Conservation (phyloP, 2,113 vertebrate species). For the Oxyura jamaicensis region DNA sequence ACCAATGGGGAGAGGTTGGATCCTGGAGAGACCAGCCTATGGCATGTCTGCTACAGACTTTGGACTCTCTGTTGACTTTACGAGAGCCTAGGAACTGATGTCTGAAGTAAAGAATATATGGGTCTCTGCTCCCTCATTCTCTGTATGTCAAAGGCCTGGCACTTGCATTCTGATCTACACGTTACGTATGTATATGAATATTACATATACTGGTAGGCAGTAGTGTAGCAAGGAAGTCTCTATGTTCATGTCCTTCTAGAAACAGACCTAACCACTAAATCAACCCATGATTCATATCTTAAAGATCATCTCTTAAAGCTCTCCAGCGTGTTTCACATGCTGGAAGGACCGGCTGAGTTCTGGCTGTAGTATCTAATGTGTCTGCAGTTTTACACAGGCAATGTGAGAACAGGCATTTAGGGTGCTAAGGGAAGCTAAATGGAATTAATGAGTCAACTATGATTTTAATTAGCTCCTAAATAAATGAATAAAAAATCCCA, state of each 20-base stretch:
- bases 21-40: not conserved
- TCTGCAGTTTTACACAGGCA: not conserved
- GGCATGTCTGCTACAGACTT: not conserved
- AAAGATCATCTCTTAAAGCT: not conserved
- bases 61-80: not conserved
- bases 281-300: not conserved
- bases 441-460: not conserved
- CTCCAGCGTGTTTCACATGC: not conserved
- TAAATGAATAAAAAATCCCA: not conserved
- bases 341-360: not conserved
- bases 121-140: not conserved
- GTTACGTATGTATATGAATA: not conserved
- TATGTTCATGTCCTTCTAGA: not conserved
- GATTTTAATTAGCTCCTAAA: slow-evolving; percentile 25
- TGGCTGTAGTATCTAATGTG: not conserved
- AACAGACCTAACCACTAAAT: not conserved
- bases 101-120: not conserved
- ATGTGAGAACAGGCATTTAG: not conserved
- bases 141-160: not conserved
- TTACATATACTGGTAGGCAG: not conserved
- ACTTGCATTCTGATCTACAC: not conserved
- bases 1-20: not conserved
- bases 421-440: not conserved
- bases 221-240: not conserved
- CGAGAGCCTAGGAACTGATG: not conserved